Percentiles rank a stretch among this genome's conserved stretches.
These are phyloP conservation scores for Cirrhinus mrigala DNA, from an alignment of 2,797 vertebrate genomes.

Conservation along the genomic window DNA sequence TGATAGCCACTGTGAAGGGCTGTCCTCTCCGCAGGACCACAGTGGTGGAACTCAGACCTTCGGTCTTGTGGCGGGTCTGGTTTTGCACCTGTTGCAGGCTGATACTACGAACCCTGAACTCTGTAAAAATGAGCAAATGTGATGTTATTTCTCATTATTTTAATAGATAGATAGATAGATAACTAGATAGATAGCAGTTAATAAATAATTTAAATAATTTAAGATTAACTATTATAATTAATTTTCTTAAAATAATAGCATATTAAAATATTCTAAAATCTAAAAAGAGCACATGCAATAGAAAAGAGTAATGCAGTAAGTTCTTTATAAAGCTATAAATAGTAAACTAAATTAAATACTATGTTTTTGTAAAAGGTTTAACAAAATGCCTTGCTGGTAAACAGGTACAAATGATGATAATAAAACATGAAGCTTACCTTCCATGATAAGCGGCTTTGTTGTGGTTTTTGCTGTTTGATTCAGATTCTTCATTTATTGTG, in stretches of 20 bases:
- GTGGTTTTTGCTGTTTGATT: not conserved
- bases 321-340: too few species aligned
- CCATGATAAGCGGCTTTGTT: slow-evolving; percentile 65
- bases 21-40: slow-evolving; percentile 80
- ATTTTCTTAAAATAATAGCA: not conserved
- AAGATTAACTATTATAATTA: not conserved
- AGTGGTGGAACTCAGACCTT: slow-evolving; percentile 65
- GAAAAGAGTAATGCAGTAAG: too few species aligned
- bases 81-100: slow-evolving; percentile 70
- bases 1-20: slow-evolving; percentile 70
- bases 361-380: not conserved
- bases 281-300: not conserved
- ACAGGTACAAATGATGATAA: not conserved
- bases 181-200: not conserved
- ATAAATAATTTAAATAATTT: not conserved
- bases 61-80: slow-evolving; percentile 70
- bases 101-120: slow-evolving; percentile 64
- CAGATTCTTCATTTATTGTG: not conserved
- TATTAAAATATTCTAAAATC: not conserved
- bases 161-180: too few species aligned
- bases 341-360: not conserved
- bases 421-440: slow-evolving; percentile 66
- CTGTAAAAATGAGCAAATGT: slow-evolving; percentile 44
- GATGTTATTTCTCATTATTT: not conserved
- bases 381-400: not conserved